phyloP scores from a whole-genome alignment of 1,140 invertebrate species.

The Aphelinus certus region DNA sequence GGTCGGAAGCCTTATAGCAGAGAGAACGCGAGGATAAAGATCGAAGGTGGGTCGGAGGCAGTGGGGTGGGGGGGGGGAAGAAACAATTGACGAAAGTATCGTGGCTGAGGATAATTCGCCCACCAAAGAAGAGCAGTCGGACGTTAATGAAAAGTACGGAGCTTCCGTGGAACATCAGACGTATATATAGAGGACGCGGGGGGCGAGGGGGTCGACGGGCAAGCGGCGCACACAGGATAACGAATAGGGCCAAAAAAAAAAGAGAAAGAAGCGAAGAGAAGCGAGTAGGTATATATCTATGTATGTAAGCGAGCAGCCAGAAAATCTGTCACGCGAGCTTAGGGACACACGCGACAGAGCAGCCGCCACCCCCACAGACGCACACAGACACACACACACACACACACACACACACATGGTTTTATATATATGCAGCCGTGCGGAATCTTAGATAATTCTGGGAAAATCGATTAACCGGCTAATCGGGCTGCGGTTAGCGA shows the following conservation, averaged over 20 bases:
- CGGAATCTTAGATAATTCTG: not conserved
- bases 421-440: too few species aligned
- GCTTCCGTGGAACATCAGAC: slow-evolving; percentile 8
- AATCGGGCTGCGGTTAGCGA: slow-evolving; percentile 1
- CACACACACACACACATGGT: too few species aligned
- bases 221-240: not conserved
- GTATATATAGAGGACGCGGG: slow-evolving; percentile 42
- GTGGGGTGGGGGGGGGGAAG: too few species aligned
- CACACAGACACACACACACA: too few species aligned
- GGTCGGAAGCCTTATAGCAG: too few species aligned
- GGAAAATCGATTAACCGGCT: slow-evolving; percentile 30
- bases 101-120: not conserved
- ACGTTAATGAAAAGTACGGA: slow-evolving; percentile 23
- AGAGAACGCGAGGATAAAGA: too few species aligned
- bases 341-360: slow-evolving; percentile 36
- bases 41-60: too few species aligned
- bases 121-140: not conserved
- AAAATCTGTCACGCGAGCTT: slow-evolving; percentile 33
- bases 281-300: too few species aligned
- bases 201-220: not conserved
- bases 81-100: too few species aligned
- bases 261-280: not conserved
- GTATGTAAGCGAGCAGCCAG: not conserved
- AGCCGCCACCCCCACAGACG: not conserved
- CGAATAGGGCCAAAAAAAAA: slow-evolving; percentile 13